Base-by-base conservation (phyloP, 2,113 vertebrate species). In the Hippocampus mohnikei region DNA sequence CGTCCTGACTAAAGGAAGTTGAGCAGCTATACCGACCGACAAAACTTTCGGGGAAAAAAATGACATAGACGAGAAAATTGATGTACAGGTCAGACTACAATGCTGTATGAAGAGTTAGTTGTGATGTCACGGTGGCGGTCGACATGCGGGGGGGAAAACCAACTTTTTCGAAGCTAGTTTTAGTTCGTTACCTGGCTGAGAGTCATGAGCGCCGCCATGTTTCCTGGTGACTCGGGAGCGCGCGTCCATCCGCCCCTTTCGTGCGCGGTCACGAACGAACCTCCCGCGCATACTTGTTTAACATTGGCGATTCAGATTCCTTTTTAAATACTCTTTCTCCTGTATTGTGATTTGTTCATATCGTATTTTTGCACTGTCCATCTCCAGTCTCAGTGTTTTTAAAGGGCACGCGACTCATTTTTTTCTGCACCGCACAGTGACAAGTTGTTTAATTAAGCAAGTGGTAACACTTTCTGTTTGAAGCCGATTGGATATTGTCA, bases 131-230 rank as follows among this genome's bases (percentile, higher is more conserved):
- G 27, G n/a, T 46, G 42, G 63, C 7, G 5, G 25, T 27, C 41
- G 0, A 15, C 3, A 16, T 25, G 27, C 7, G 25, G 4, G 56
- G 13, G 8, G 1, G 0, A 13, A n/a, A 20, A 67, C 0, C 40
- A 20, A 64, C 29, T 81, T 83, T 83, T 80, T 8, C 42, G 13
- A 12, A 82, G 76, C 20, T 56, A 8, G 46, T 79, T 81, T 44
- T 44, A 78, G 83, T 67, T 77, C 77, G 40, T 90, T 95, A 96
- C 95, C 95, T 96, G 94, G 81, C 89, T 87, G 77, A 94, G 89
- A 48, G 95, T 92, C 84, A 94, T 91, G 85, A 96, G 94, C 91
- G 95, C 94, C 86, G 96, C 95, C 95, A 96, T 97, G 89, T 97
- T 96, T 93, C 94, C 94, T 91, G 88, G 81, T 91, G 83, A 79